Evolutionary conservation across 2,113 vertebrate species (phyloP), one percentile per base, ranked within the genome.

Genomic region (Cromileptes altivelis): DNA sequence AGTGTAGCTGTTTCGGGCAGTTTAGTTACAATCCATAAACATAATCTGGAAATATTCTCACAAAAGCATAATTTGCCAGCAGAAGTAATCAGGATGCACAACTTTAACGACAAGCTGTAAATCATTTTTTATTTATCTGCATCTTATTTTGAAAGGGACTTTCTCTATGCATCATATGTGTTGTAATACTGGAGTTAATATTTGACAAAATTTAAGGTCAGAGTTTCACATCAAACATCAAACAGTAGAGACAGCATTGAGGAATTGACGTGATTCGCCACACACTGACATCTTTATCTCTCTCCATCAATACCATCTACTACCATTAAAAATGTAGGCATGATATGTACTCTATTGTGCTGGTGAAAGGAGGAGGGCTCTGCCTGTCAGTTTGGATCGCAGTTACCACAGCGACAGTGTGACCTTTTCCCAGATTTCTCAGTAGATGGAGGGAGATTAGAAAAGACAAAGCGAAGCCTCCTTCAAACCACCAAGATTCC

Each of bases 331-430:
- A 72, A 84, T 79, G 42, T 55, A 64, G 49, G 58, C 15, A 4
- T 60, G 71, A 76, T 55, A 77, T 79, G 21, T 70, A 0, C 5
- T 37, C 33, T 7, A 70, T 61, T 58, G 65, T 56, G 53, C 70
- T 9, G 21, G 27, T 58, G 61, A 75, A 79, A 55, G 23, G 62
- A 67, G 56, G 57, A 75, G 6, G 15, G 42, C 60, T 84, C 30
- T 53, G 27, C 0, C 55, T 19, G 64, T 70, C 21, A 13, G 30
- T 75, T 49, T 87, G 50, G 75, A 78, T 83, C 53, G 50, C 21
- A 58, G 90, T 94, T 85, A 61, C 85, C 87, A 86, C 61, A 6
- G 78, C 5, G 11, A 92, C 93, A 37, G 64, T 21, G 18, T 91
- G 88, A 91, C 89, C 88, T 93, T 88, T 89, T 47, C 61, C 25